Evolutionary conservation across 2,113 vertebrate species (phyloP).

Genomic region (Lophura nycthemera): DNA sequence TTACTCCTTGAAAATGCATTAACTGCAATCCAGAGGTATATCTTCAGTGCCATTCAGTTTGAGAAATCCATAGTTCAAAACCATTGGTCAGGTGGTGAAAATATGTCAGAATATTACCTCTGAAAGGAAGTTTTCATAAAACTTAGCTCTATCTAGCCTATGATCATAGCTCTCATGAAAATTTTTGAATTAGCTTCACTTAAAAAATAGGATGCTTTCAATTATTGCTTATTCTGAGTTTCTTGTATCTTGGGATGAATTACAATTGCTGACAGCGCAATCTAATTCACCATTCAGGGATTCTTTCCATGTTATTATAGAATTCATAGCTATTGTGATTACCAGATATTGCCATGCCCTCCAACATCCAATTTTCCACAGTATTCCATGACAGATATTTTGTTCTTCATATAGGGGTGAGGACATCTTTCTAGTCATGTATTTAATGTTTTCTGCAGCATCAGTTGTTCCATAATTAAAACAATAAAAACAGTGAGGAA

Average conservation of each 20-base stretch:
- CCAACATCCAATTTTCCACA: not conserved
- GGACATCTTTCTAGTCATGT: not conserved
- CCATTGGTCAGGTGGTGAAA: not conserved
- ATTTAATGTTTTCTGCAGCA: not conserved
- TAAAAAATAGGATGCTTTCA: not conserved
- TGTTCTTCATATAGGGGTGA: not conserved
- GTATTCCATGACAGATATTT: not conserved
- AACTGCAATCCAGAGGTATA: not conserved
- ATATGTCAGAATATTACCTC: not conserved
- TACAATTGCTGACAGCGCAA: not conserved
- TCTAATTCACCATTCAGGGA: not conserved
- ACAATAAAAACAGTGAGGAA: not conserved
- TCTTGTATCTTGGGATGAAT: not conserved
- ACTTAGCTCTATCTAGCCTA: not conserved
- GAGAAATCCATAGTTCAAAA: not conserved
- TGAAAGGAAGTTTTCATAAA: not conserved
- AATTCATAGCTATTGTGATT: not conserved
- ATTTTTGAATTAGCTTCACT: not conserved
- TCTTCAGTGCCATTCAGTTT: not conserved
- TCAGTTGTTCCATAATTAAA: not conserved
- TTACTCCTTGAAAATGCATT: not conserved
- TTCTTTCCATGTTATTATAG: not conserved
- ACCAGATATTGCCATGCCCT: not conserved
- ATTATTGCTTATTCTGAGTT: not conserved
- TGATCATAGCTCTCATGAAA: not conserved